Percentiles rank a stretch among this genome's conserved stretches.
These are phyloP conservation scores for Labroides dimidiatus DNA, from an alignment of 2,797 vertebrate species.

Conservation along the genomic window DNA sequence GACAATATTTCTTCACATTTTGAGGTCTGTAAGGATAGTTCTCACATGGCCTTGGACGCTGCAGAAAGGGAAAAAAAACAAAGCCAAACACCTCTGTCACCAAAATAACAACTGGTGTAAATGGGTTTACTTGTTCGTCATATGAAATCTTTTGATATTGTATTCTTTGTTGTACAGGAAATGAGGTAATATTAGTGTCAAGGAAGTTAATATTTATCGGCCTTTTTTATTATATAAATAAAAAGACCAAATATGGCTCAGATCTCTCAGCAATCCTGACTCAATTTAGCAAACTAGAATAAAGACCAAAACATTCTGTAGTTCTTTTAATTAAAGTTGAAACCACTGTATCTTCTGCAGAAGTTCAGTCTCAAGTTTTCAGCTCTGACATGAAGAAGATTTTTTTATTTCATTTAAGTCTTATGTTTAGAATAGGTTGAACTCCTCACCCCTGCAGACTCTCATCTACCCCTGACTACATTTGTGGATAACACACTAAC, in stretches of 20 bases:
- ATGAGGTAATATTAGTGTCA: no score
- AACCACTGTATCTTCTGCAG: slow-evolving; percentile 32
- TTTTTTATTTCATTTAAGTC: no score
- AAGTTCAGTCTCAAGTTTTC: slow-evolving; percentile 4
- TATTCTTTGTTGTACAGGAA: no score
- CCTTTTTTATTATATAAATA: no score
- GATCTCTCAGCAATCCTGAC: no score
- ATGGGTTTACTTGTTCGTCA: not conserved
- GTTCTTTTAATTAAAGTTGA: no score
- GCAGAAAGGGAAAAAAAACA: slow-evolving; percentile 49
- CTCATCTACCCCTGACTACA: slow-evolving; percentile 3
- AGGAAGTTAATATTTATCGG: no score
- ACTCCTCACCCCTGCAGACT: not conserved
- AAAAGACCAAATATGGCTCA: no score
- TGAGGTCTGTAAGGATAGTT: slow-evolving; percentile 76
- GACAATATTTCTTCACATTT: slow-evolving; percentile 82
- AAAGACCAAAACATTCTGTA: no score
- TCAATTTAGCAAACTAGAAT: no score
- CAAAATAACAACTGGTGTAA: not conserved
- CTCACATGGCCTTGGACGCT: slow-evolving; percentile 74
- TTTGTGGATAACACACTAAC: slow-evolving; percentile 27
- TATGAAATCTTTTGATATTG: not conserved
- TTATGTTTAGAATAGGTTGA: not conserved
- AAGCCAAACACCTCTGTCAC: slow-evolving; percentile 40
- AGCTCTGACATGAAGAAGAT: no score